Conservation (phyloP, 2,888 invertebrate genomes). For the Andrena haemorrhoa region DNA sequence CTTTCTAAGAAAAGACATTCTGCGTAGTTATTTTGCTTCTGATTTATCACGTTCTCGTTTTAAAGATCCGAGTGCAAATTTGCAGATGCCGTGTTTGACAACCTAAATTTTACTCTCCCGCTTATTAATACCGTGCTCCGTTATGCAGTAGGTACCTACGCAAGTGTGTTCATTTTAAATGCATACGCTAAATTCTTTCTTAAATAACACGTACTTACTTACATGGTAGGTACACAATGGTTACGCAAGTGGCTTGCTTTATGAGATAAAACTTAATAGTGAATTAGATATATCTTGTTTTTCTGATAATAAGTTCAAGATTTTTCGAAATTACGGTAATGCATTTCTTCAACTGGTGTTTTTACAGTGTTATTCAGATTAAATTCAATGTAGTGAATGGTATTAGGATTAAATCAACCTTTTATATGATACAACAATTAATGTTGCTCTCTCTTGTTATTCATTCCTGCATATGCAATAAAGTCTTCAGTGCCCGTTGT, state of each 20-base stretch:
- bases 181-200: not conserved
- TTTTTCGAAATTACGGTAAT: too few relatives aligned
- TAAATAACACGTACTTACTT: not conserved
- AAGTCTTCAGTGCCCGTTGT: too few relatives aligned
- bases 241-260: too few relatives aligned
- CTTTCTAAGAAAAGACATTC: constrained; percentile 2
- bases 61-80: not conserved
- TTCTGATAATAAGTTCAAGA: too few relatives aligned
- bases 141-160: not conserved
- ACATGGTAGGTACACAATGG: not conserved
- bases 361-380: too few relatives aligned
- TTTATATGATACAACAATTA: too few relatives aligned
- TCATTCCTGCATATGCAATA: too few relatives aligned
- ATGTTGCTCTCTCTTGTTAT: too few relatives aligned
- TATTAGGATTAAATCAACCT: too few relatives aligned
- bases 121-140: not conserved
- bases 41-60: not conserved
- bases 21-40: not conserved
- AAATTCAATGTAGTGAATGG: too few relatives aligned
- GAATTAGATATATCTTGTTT: too few relatives aligned
- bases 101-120: constrained; percentile 1
- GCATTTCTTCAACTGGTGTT: too few relatives aligned
- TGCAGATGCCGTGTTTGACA: not conserved
- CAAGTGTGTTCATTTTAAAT: not conserved
- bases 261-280: not conserved